These are phyloP conservation scores for Fragum sueziense DNA, from an alignment of 2,888 invertebrate genomes.

Conservation along the genomic window DNA sequence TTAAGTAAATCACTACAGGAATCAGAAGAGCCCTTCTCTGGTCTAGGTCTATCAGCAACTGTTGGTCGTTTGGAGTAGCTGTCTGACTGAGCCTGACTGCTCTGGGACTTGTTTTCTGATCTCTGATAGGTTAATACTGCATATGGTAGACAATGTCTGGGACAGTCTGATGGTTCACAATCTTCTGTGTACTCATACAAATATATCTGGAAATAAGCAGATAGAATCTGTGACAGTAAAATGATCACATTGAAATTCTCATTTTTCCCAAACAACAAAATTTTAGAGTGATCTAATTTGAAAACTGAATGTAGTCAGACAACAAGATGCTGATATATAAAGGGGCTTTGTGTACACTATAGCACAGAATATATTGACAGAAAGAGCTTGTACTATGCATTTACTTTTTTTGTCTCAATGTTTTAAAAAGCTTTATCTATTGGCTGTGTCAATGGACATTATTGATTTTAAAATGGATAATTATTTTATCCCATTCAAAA, in stretches of 20 bases:
- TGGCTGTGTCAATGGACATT: too few relatives aligned
- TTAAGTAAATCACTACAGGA: background rate
- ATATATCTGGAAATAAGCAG: slow-evolving; percentile 68
- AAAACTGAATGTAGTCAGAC: too few relatives aligned
- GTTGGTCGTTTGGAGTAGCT: slow-evolving; percentile 49
- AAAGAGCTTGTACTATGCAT: background rate
- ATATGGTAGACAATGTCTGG: slow-evolving; percentile 75
- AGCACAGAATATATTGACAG: background rate
- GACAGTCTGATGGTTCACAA: slow-evolving; percentile 67
- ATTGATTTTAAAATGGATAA: too few relatives aligned
- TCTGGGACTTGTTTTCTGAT: slow-evolving; percentile 15
- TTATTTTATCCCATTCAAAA: too few relatives aligned
- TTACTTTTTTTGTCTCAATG: background rate
- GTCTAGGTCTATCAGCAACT: slow-evolving; percentile 3
- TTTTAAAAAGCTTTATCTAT: too few relatives aligned
- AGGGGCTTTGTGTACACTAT: too few relatives aligned
- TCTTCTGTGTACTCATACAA: slow-evolving; percentile 77
- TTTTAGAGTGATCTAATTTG: background rate
- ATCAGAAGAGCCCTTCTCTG: slow-evolving; percentile 11
- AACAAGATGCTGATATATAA: too few relatives aligned
- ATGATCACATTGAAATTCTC: too few relatives aligned
- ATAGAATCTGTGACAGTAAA: background rate
- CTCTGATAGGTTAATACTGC: slow-evolving; percentile 65
- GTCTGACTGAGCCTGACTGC: slow-evolving; percentile 13
- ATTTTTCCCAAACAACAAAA: background rate